These are phyloP conservation scores for Mystacides longicornis DNA, from an alignment of 2,888 invertebrate species.

Conservation along the genomic window DNA sequence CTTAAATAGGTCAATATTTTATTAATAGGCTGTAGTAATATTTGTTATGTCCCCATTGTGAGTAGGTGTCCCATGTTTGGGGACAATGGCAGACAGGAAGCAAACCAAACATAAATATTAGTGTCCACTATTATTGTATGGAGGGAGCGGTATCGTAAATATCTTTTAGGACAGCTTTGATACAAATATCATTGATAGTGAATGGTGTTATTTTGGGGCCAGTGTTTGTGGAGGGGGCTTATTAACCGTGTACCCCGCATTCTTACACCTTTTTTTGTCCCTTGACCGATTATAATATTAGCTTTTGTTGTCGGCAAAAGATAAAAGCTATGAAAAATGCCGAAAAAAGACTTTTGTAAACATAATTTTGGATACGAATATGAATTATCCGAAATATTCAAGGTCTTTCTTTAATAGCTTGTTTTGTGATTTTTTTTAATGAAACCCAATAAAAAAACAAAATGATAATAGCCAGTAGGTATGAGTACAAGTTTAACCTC, in stretches of 20 bases:
- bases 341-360: neutral
- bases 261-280: neutral
- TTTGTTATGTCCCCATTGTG: neutral
- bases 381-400: too few relatives aligned
- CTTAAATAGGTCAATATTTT: neutral
- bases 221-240: too few relatives aligned
- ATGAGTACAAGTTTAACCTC: too few relatives aligned
- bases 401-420: too few relatives aligned
- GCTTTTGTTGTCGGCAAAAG: neutral
- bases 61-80: neutral
- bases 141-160: neutral
- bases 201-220: neutral
- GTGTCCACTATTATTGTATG: constrained; percentile 1
- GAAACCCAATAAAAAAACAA: too few relatives aligned
- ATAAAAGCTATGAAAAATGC: neutral
- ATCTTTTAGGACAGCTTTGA: neutral
- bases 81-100: neutral
- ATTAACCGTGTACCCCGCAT: too few relatives aligned
- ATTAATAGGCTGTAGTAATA: neutral
- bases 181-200: neutral
- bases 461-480: too few relatives aligned
- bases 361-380: neutral
- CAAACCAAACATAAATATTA: neutral
- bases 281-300: neutral
- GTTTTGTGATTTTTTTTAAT: too few relatives aligned